Base-by-base conservation (phyloP, 2,888 invertebrate genomes). In the Pediacus dermestoides region DNA sequence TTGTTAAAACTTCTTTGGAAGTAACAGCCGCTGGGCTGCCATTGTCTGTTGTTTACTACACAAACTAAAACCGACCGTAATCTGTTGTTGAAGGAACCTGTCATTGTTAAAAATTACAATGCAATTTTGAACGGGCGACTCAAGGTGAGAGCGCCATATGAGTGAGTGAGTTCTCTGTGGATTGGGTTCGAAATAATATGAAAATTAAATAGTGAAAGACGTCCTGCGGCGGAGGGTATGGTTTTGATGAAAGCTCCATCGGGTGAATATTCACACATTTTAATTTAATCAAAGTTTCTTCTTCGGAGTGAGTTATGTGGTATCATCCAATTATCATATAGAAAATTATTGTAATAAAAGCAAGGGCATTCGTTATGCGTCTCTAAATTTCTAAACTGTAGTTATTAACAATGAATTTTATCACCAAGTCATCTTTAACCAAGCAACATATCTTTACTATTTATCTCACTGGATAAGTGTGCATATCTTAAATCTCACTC, bases 281-380 rank as follows among this genome's bases (percentile, higher is more conserved):
- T 46, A 48, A 50, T 46, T 48, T 45, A 45, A 51, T 45, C 39
- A 37, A 42, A 39, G n/a, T n/a, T n/a, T n/a, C n/a, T n/a, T n/a
- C n/a, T n/a, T n/a, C n/a, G n/a, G n/a, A n/a, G n/a, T n/a, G n/a
- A n/a, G n/a, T n/a, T n/a, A n/a, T n/a, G n/a, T n/a, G n/a, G n/a
- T n/a, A n/a, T n/a, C n/a, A n/a, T n/a, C n/a, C n/a, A n/a, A n/a
- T n/a, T n/a, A n/a, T n/a, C n/a, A n/a, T n/a, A n/a, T n/a, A n/a
- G n/a, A n/a, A n/a, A n/a, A n/a, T n/a, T n/a, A n/a, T n/a, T n/a
- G n/a, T n/a, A n/a, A n/a, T n/a, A n/a, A n/a, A n/a, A n/a, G n/a
- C n/a, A n/a, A n/a, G n/a, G n/a, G n/a, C n/a, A n/a, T n/a, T n/a
- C n/a, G n/a, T n/a, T n/a, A n/a, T n/a, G n/a, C n/a, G n/a, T n/a